Evolutionary conservation across 2,888 invertebrate species (phyloP), one percentile per base, ranked within the genome.

Genomic region (Dermolepida albohirtum): DNA sequence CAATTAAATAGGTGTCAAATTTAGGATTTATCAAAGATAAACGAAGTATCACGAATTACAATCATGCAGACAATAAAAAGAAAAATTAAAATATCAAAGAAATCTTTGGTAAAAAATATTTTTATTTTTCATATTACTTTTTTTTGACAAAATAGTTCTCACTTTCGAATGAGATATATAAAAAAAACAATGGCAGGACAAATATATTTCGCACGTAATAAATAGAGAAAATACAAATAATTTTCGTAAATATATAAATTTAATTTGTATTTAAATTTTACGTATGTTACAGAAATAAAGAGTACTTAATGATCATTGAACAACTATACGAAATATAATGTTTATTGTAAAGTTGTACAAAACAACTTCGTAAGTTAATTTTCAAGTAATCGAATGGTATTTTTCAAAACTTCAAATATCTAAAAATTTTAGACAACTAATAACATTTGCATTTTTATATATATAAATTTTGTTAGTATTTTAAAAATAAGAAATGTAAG

Each of bases 61-160:
- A 29, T 29, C 51, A 34, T 27, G 11, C 27, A 29, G 29, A 12
- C 12, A 27, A 34, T n/a, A 51, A 54, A 40, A 39, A 40, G 16
- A 57, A n/a, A 43, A 43, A 43, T 27, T 11, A 43, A 57, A 57
- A 57, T 57, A 65, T 41, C 50, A 47, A 67, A 67, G 55, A 59
- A 68, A 50, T 68, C 68, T 68, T 68, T 68, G 68, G 68, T 68
- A 68, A 57, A 66, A 54, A 66, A 17, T 40, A 14, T 47, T 65
- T 54, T 55, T 66, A 43, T 54, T 55, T 49, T 66, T 51, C 52
- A 52, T 65, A 54, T 22, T 43, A 10, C 7, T 52, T 62, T 51
- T 40, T 50, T 16, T 44, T 52, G 43, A 62, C 67, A 43, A 43
- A 27, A 49, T 29, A 50, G 22, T 51, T 34, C 34, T 34, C 34